A percentile compares a stretch with the other conserved stretches of the same genome.
These are phyloP conservation scores for Thalassophryne amazonica DNA, from an alignment of 2,797 vertebrate species.

Conservation along the genomic window DNA sequence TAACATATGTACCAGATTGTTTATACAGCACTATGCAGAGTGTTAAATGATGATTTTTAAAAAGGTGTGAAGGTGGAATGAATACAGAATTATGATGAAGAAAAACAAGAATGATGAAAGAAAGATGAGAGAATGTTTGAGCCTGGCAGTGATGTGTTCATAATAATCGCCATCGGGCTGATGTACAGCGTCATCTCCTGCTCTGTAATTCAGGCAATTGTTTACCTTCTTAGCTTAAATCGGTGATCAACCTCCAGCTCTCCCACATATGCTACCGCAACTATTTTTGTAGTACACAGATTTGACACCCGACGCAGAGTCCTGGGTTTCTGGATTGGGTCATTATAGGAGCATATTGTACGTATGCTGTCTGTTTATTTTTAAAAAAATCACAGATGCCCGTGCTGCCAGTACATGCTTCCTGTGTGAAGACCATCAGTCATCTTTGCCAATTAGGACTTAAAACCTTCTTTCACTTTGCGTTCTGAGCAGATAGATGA, in stretches of 20 bases:
- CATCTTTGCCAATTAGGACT: constrained; percentile 68
- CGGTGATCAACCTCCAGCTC: constrained; percentile 38
- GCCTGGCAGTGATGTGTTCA: constrained; percentile 7
- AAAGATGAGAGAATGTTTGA: constrained; percentile 2
- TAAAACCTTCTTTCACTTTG: constrained; percentile 56
- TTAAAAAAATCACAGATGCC: constrained; percentile 67
- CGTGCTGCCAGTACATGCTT: constrained; percentile 48
- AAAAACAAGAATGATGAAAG: no score
- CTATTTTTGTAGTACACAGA: constrained; percentile 56
- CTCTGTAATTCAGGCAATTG: background rate
- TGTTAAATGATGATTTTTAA: no score
- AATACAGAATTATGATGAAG: no score
- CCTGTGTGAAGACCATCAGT: constrained; percentile 60
- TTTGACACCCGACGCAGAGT: constrained; percentile 47
- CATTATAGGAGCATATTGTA: constrained; percentile 59
- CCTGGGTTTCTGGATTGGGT: constrained; percentile 59
- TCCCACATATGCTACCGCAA: constrained; percentile 57
- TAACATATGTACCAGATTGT: no score
- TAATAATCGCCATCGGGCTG: constrained; percentile 22
- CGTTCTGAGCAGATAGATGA: constrained; percentile 48
- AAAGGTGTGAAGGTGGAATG: no score
- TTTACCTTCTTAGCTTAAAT: constrained; percentile 40
- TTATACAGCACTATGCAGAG: no score
- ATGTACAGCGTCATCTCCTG: constrained; percentile 29
- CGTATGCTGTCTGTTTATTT: constrained; percentile 67